Base-by-base conservation (phyloP, 2,888 invertebrate genomes). In the Matsumyia berberina region DNA sequence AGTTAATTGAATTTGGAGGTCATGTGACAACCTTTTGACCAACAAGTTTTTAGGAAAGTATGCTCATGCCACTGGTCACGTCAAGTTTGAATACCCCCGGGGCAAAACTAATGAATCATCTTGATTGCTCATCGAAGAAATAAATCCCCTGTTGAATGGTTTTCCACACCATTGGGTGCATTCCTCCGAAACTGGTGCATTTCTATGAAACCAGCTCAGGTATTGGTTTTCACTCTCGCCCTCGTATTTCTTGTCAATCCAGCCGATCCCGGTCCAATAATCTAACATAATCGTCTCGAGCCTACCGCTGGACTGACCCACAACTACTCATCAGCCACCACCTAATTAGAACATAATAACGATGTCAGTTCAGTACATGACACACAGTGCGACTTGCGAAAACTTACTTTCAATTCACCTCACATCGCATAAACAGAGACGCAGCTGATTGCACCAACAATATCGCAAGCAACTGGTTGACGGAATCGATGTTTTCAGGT, bases 391-490 rank as follows among this genome's bases (percentile, higher is more conserved):
- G 8, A 44, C 35, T 58, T 17, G 19, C 46, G 31, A 60, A 69
- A 72, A 64, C 35, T 70, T 76, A 76, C 69, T 76, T 76, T 81
- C 76, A 62, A 70, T 76, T 76, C 44, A 49, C 19, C 57, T 58
- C 49, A 57, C 39, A 64, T 67, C 69, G 37, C 29, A 31, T 60
- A 46, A 67, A 62, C 55, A 62, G 24, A 69, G 24, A 33, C 33
- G 39, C 53, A 44, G 74, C 53, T 60, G 53, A 87, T 88, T 89
- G 88, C 88, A 88, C 88, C 24, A 42, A 69, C 17, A 53, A 62
- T 53, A 31, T 78, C 46, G 44, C 19, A 55, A 42, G 35, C 69
- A 74, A 77, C 79, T 79, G 51, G 69, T 74, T 83, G 15, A 57
- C 62, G n/a, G 15, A 72, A 82, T 77, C 67, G 57, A 82, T 78